These are phyloP conservation scores for Stenopsyche tienmushanensis DNA, from an alignment of 1,140 invertebrate species.

Conservation along the genomic window DNA sequence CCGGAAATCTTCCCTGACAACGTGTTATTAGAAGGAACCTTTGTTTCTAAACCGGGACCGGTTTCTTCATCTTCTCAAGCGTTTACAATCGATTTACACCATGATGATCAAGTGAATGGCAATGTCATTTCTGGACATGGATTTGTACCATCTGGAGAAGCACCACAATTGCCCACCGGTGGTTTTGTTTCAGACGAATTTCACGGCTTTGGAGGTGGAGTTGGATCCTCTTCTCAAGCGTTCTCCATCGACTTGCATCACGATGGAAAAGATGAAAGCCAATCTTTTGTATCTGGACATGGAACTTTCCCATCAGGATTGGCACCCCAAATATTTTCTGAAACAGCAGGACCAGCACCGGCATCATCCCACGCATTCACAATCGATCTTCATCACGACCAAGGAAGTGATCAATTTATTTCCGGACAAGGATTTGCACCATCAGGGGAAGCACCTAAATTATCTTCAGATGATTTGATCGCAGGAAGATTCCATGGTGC, in stretches of 20 bases:
- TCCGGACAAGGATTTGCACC: not conserved
- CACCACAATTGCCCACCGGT: no score
- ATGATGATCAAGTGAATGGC: no score
- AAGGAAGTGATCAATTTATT: not conserved
- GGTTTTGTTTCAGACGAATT: no score
- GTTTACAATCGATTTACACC: slow-evolving; percentile 4
- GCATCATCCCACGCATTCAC: not conserved
- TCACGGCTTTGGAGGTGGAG: not conserved
- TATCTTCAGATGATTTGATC: no score
- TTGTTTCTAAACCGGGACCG: no score
- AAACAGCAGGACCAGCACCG: not conserved
- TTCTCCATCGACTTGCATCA: not conserved
- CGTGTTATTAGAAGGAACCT: no score
- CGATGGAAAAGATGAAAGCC: not conserved
- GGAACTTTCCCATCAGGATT: not conserved
- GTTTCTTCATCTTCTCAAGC: slow-evolving; percentile 7
- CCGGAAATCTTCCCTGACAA: not conserved
- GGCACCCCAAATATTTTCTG: not conserved
- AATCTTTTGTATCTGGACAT: not conserved
- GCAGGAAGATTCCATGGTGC: not conserved
- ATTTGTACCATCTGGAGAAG: no score
- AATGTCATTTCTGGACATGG: no score
- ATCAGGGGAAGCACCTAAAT: not conserved
- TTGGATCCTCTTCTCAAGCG: not conserved
- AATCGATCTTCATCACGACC: slow-evolving; percentile 1